Base-by-base conservation (phyloP, 2,113 vertebrate genomes). In the Carassius carassius region DNA sequence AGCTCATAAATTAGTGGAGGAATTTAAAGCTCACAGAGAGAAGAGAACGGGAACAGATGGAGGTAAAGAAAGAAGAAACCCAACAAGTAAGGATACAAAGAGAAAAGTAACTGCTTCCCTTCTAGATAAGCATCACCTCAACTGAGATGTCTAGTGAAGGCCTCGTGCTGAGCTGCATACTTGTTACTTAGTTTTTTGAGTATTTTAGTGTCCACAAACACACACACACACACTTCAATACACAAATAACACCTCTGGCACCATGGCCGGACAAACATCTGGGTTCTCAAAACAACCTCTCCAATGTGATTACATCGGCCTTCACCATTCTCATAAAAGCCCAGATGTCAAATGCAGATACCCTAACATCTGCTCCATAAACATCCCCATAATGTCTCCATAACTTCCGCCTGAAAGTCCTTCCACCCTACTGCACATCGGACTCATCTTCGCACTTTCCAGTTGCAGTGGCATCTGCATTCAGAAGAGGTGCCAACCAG, bases 331-430 rank as follows among this genome's bases (percentile, higher is more conserved):
- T 89, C 81, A 91, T 91, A 85, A 92, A 90, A 89, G 87, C 90
- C 86, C 87, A 91, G 82, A 82, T 78, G 77, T 91, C 85, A 92
- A 90, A 91, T 90, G 90, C 91, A 92, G 77, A 91, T 84, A 92
- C 90, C 90, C 91, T 87, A 94, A 94, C 92, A 94, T 94, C 93
- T 94, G 93, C 84, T 93, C 86, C 16, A 84, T 75, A 84, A 87
- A 87, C 72, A 41, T 51, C 83, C 74, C 16, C 72, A 25, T 60
- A 77, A 47, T 23, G 54, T 70, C 58, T 35, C 58, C 76, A 72
- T 70, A 62, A 72, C 29, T 0, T 83, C 41, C 70, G 16, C 62
- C 60, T 78, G 19, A 60, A 78, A 51, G 47, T 81, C 62, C 72
- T 78, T 51, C n/a, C 62, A 32, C 35, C 1, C 37, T 67, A 29